phyloP scores from a whole-genome alignment of 2,113 vertebrate species.

The Ancistrus triradiatus region DNA sequence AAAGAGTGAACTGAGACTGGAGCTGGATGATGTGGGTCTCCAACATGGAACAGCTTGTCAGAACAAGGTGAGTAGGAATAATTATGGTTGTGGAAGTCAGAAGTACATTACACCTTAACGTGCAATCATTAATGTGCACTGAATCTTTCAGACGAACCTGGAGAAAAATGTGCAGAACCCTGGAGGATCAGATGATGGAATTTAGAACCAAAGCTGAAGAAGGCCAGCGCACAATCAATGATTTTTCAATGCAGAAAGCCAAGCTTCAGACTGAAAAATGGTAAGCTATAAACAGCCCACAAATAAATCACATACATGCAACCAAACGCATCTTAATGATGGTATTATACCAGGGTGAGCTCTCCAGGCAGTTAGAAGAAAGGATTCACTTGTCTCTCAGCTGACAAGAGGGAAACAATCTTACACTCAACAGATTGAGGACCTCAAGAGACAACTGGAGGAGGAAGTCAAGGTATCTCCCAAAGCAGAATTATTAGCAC shows the following conservation, averaged over 20 bases:
- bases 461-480: conserved; percentile 57
- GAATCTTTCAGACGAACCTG: conserved; percentile 51
- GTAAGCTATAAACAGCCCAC: not conserved
- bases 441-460: conserved; percentile 74
- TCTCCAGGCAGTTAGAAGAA: conserved; percentile 70
- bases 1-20: too few species aligned
- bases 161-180: conserved; percentile 53
- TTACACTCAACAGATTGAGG: conserved; percentile 71
- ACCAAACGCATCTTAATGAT: not conserved
- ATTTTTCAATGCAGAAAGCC: conserved; percentile 37
- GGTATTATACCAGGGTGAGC: conserved; percentile 20
- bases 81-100: not conserved
- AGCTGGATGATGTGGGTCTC: conserved; percentile 58
- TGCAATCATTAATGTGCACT: not conserved
- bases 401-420: conserved; percentile 70
- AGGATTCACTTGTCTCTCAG: conserved; percentile 69
- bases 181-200: conserved; percentile 42
- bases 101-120: not conserved
- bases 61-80: conserved; percentile 65
- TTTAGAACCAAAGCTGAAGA: conserved; percentile 36
- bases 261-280: conserved; percentile 42
- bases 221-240: conserved; percentile 37
- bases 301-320: not conserved
- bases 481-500: not conserved
- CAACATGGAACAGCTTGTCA: conserved; percentile 78